A percentile compares a stretch with the other conserved stretches of the same genome.
These are phyloP conservation scores for Drosophila cyrtoloma DNA, from an alignment of 2,888 invertebrate species.

Conservation along the genomic window DNA sequence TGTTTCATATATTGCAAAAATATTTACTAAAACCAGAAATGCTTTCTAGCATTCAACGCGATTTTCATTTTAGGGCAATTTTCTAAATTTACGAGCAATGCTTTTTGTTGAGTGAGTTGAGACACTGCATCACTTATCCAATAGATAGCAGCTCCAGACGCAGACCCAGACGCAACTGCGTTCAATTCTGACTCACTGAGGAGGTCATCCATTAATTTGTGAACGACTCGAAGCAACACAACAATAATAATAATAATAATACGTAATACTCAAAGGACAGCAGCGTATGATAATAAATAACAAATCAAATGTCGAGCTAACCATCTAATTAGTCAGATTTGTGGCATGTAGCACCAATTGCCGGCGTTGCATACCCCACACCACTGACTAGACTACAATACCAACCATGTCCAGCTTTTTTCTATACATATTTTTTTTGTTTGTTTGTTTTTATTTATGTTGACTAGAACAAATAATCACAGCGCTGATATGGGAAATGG, in stretches of 20 bases:
- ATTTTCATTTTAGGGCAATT: neutral
- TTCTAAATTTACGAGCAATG: neutral
- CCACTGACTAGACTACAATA: constrained; percentile 8
- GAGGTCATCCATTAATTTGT: constrained; percentile 75
- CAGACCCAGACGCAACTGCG: constrained; percentile 15
- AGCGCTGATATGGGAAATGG: constrained; percentile 77
- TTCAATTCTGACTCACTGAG: constrained; percentile 39
- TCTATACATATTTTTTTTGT: constrained; percentile 2
- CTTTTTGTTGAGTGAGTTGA: neutral
- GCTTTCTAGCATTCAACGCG: neutral
- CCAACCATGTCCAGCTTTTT: constrained; percentile 18
- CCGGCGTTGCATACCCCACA: constrained; percentile 18
- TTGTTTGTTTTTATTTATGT: constrained; percentile 64
- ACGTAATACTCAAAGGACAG: constrained; percentile 16
- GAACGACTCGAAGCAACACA: constrained; percentile 23
- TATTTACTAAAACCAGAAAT: neutral
- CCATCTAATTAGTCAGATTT: constrained; percentile 66
- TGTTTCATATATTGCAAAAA: neutral
- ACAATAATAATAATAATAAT: constrained; percentile 30
- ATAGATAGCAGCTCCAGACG: constrained; percentile 43
- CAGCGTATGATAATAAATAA: constrained; percentile 52
- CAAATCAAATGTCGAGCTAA: constrained; percentile 66
- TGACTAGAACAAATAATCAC: constrained; percentile 76
- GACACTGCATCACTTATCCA: constrained; percentile 55
- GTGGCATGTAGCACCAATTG: constrained; percentile 36